Evolutionary conservation across 2,888 invertebrate species (phyloP).

Genomic region (Imbricaverruca yamaguchii): DNA sequence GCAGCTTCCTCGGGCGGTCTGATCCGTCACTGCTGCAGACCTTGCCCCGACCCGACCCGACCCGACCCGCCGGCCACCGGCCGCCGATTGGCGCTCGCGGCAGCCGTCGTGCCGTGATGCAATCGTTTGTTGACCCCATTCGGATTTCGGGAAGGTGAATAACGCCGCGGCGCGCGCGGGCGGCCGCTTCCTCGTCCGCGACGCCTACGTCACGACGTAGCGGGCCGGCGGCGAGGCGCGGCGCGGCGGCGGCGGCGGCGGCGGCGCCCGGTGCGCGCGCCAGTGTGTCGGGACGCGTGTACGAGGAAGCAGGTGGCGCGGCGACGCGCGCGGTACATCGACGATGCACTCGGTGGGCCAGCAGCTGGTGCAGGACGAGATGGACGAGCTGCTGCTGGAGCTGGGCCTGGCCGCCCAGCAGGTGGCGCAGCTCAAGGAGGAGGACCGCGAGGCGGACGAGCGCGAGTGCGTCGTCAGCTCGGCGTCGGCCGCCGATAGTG

Average conservation of each 20-base stretch:
- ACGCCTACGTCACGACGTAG: constrained; percentile 11
- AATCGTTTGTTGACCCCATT: constrained; percentile 19
- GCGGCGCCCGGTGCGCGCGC: background rate
- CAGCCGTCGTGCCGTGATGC: background rate
- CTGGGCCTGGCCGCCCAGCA: constrained; percentile 18
- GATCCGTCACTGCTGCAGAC: background rate
- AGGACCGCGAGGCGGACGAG: background rate
- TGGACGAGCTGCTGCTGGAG: constrained; percentile 19
- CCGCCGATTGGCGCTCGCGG: background rate
- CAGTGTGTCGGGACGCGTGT: background rate
- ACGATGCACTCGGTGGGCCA: constrained; percentile 8
- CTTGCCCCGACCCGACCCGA: background rate
- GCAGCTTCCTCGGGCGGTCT: background rate
- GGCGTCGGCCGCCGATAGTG: background rate
- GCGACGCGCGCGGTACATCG: too few species aligned
- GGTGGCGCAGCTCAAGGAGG: background rate
- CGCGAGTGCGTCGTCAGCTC: background rate
- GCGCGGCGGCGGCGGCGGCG: background rate
- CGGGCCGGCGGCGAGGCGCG: background rate
- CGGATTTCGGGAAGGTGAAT: constrained; percentile 11
- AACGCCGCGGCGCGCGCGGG: background rate
- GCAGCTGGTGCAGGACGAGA: constrained; percentile 3
- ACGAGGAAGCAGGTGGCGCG: too few species aligned
- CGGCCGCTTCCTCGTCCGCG: background rate
- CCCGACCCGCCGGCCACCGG: background rate